A percentile compares a stretch with the other conserved stretches of the same genome.
Conservation (phyloP, 2,888 invertebrate genomes). For the Epirrhoe alternata region DNA sequence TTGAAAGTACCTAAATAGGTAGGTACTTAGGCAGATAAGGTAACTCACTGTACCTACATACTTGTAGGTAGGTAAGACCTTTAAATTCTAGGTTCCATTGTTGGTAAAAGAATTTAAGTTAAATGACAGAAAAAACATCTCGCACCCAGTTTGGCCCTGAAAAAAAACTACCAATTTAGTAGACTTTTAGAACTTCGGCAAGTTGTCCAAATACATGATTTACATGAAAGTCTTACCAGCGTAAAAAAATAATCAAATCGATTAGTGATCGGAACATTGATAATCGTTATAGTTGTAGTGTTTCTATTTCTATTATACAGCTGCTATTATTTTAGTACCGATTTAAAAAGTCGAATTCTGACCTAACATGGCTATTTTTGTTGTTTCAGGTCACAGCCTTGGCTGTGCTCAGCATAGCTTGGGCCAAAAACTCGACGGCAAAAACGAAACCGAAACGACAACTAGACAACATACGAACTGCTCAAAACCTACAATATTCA, state of each 20-base stretch:
- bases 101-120: too few species aligned
- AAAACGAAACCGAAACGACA: constrained; percentile 84
- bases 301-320: too few species aligned
- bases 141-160: too few species aligned
- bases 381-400: constrained; percentile 85
- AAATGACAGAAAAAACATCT: too few species aligned
- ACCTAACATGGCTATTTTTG: constrained; percentile 7
- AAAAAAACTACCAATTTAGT: background rate
- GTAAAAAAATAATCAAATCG: constrained; percentile 15
- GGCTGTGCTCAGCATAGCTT: constrained; percentile 82
- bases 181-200: background rate
- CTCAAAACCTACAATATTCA: constrained; percentile 86
- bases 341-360: background rate
- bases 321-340: background rate
- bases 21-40: too few species aligned
- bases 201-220: background rate
- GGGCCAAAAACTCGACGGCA: constrained; percentile 76
- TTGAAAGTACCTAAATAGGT: too few species aligned
- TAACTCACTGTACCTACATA: too few species aligned
- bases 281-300: too few species aligned
- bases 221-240: constrained; percentile 15
- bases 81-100: too few species aligned
- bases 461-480: constrained; percentile 81
- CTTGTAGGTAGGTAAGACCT: too few species aligned
- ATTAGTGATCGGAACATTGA: background rate